Conservation (phyloP, 1,140 invertebrate genomes). For the Bacillus rossius region DNA sequence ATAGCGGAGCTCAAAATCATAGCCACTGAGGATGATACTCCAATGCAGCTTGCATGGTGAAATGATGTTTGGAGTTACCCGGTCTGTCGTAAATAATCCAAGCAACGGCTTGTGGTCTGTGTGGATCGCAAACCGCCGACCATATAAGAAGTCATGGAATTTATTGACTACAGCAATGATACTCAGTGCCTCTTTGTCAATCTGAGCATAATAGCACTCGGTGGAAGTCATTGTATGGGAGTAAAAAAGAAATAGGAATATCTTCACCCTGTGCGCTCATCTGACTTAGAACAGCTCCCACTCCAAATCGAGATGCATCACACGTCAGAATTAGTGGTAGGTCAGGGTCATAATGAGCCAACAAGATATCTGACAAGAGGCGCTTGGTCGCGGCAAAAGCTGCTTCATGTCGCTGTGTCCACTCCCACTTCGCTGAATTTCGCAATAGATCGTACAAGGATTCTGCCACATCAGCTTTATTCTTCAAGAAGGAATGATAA, state of each 20-base stretch:
- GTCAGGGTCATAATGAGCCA: constrained; percentile 22
- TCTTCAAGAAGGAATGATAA: too few relatives aligned
- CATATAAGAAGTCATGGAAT: constrained; percentile 43
- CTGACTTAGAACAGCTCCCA: constrained; percentile 41
- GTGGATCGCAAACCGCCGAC: constrained; percentile 34
- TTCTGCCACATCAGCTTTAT: too few relatives aligned
- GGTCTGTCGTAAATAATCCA: constrained; percentile 31
- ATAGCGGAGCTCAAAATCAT: constrained; percentile 18
- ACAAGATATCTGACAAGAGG: constrained; percentile 10
- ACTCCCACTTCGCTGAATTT: too few relatives aligned
- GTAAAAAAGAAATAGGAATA: constrained; percentile 36
- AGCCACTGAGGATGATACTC: constrained; percentile 14
- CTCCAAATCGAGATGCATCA: constrained; percentile 29
- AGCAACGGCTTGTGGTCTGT: constrained; percentile 42
- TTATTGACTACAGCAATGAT: constrained; percentile 42
- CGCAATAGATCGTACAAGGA: too few relatives aligned
- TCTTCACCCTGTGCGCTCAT: constrained; percentile 26
- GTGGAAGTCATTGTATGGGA: constrained; percentile 29
- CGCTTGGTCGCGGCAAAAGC: too few relatives aligned
- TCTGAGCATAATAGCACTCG: constrained; percentile 43
- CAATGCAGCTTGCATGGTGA: constrained; percentile 18
- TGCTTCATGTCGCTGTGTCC: too few relatives aligned
- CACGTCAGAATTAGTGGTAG: constrained; percentile 20
- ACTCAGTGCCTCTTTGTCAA: constrained; percentile 44
- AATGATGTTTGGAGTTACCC: constrained; percentile 31